Evolutionary conservation across 2,113 vertebrate genomes (phyloP).

Genomic region (Serilophus lunatus): DNA sequence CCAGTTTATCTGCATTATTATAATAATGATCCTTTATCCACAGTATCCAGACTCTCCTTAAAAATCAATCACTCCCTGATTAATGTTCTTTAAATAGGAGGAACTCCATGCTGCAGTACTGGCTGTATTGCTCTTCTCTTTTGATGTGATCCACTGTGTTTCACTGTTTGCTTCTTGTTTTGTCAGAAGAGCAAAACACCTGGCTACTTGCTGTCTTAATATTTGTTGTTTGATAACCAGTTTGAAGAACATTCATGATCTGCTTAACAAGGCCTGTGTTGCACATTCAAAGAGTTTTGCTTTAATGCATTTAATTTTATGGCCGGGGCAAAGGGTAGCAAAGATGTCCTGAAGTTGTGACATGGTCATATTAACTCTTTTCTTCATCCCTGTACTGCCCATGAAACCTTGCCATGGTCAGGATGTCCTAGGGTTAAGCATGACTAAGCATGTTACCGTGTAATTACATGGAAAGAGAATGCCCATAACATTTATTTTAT

Average conservation of each 20-base stretch:
- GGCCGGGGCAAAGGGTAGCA: background rate
- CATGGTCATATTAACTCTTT: background rate
- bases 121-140: background rate
- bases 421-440: background rate
- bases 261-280: background rate
- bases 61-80: background rate
- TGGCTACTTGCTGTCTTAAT: background rate
- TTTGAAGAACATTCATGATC: background rate
- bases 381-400: background rate
- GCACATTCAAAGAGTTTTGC: background rate
- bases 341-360: background rate
- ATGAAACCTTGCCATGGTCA: background rate
- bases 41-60: background rate
- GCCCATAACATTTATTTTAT: background rate
- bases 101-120: background rate
- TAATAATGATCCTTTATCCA: conserved; percentile 36
- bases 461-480: background rate
- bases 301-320: background rate
- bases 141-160: background rate
- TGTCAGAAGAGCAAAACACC: no score
- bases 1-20: conserved; percentile 54
- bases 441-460: background rate
- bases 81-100: background rate
- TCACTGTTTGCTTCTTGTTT: background rate
- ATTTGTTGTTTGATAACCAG: background rate